These are phyloP conservation scores for Mareca strepera DNA, from an alignment of 2,797 vertebrate species.

Conservation along the genomic window DNA sequence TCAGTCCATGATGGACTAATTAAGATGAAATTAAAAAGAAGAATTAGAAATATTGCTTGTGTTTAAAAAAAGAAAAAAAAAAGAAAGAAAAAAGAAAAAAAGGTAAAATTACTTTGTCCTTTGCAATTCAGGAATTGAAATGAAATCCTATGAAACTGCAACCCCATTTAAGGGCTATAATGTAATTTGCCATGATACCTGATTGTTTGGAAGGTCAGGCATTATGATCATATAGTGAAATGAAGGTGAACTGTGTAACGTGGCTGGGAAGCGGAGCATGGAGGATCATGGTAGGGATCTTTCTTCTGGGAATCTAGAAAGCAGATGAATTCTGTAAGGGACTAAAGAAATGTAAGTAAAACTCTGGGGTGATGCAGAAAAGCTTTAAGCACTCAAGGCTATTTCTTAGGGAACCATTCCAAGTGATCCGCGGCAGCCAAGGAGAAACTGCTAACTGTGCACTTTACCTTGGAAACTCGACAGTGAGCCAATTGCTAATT, in stretches of 20 bases:
- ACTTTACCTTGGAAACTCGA: neutral
- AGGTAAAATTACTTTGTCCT: neutral
- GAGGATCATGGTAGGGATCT: neutral
- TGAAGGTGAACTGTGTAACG: neutral
- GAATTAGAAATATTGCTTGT: neutral
- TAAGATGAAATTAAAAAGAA: neutral
- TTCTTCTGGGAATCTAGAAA: neutral
- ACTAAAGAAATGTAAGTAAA: neutral
- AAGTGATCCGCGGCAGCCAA: neutral
- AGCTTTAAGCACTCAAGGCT: neutral
- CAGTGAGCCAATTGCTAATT: neutral
- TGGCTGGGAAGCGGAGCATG: neutral
- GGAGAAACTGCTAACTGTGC: neutral
- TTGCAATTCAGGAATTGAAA: neutral
- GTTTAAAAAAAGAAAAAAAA: neutral
- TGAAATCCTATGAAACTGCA: neutral
- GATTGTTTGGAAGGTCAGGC: neutral
- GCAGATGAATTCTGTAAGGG: neutral
- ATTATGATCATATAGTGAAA: neutral
- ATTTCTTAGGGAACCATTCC: neutral
- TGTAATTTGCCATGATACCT: neutral
- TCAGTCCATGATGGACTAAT: neutral
- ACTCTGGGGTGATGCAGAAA: neutral
- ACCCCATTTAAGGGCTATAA: neutral
- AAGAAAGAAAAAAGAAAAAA: neutral